Percentiles rank a stretch among this genome's conserved stretches.
Conservation (phyloP, 2,113 vertebrate species). For the Micromys minutus region DNA sequence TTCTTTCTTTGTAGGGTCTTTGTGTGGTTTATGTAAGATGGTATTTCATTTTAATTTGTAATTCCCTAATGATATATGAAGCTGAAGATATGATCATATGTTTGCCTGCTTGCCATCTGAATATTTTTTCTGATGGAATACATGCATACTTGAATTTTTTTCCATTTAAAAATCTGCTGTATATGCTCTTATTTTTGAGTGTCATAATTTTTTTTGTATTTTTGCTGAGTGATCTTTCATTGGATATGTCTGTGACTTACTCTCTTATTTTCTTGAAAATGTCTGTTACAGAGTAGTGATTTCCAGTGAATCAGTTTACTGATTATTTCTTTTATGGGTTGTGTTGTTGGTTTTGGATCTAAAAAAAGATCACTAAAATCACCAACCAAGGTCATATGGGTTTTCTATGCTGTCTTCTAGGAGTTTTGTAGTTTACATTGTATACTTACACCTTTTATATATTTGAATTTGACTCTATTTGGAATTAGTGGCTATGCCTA, state of each 20-base stretch:
- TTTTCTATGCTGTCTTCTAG: background rate
- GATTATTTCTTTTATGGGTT: background rate
- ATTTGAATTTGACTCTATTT: background rate
- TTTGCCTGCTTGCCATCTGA: background rate
- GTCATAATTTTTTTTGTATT: background rate
- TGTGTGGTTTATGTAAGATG: no score
- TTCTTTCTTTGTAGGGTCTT: no score
- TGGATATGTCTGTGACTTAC: background rate
- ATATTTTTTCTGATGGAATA: background rate
- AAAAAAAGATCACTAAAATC: background rate
- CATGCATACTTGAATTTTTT: background rate
- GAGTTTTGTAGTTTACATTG: background rate
- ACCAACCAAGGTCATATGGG: background rate
- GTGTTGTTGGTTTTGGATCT: background rate
- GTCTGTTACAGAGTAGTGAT: background rate
- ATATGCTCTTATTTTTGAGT: background rate
- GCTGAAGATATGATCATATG: background rate
- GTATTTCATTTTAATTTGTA: background rate
- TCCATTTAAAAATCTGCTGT: background rate
- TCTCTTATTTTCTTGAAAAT: background rate
- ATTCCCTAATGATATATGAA: background rate
- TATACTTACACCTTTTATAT: background rate
- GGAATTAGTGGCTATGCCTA: background rate
- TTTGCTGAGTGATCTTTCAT: background rate
- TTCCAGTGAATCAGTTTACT: background rate